These are phyloP conservation scores for Sylvicapra grimmia DNA, from an alignment of 2,113 vertebrate genomes.

Conservation along the genomic window DNA sequence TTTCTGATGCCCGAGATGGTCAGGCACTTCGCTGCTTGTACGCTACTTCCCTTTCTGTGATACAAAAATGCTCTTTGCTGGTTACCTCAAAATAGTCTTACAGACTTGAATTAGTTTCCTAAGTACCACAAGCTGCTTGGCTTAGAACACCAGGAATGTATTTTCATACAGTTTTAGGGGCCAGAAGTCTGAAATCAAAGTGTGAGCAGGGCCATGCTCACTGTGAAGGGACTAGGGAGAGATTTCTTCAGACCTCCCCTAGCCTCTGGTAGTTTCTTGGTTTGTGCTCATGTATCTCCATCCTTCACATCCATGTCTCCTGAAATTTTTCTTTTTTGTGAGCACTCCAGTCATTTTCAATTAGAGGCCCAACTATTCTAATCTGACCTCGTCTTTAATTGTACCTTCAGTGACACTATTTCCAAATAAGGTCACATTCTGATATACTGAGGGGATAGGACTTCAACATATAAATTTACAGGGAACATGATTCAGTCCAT, in stretches of 20 bases:
- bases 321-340: background rate
- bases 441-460: background rate
- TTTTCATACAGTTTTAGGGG: background rate
- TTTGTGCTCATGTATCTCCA: background rate
- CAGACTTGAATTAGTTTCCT: background rate
- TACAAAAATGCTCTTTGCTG: background rate
- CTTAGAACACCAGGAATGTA: background rate
- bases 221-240: background rate
- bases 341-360: background rate
- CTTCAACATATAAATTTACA: background rate
- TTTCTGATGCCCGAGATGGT: background rate
- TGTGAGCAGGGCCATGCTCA: background rate
- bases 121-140: background rate
- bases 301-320: background rate
- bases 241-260: background rate
- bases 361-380: background rate
- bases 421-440: background rate
- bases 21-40: background rate
- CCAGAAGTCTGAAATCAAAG: background rate
- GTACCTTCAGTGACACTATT: background rate
- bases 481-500: background rate
- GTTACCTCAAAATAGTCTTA: background rate
- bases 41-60: background rate
- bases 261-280: background rate
- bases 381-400: background rate